phyloP scores from a whole-genome alignment of 2,113 vertebrate genomes.

The Spheniscus mendiculus region DNA sequence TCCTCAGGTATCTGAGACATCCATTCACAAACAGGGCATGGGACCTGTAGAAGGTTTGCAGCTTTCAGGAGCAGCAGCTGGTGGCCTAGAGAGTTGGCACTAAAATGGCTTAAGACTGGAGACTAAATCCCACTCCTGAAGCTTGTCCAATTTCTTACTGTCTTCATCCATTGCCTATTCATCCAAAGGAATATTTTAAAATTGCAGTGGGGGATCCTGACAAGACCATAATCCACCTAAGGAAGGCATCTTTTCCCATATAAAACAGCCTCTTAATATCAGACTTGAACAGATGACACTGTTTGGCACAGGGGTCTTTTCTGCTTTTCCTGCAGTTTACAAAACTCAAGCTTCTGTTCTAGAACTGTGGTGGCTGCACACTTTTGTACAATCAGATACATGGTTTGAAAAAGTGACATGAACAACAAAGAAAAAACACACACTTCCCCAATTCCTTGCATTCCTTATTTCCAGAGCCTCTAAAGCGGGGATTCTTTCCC shows the following conservation, averaged over 20 bases:
- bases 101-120: neutral
- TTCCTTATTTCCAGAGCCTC: neutral
- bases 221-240: neutral
- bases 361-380: neutral
- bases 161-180: neutral
- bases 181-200: neutral
- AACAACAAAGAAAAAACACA: neutral
- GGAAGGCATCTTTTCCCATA: neutral
- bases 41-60: neutral
- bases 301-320: neutral
- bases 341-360: neutral
- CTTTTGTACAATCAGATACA: neutral
- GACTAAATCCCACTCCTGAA: neutral
- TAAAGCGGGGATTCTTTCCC: neutral
- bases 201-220: neutral
- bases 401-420: neutral
- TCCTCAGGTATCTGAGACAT: neutral
- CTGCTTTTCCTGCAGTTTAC: neutral
- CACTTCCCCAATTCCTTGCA: neutral
- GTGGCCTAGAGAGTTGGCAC: neutral
- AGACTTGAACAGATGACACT: neutral
- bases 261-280: neutral
- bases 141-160: neutral
- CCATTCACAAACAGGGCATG: neutral
- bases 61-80: neutral